These are phyloP conservation scores for Crotalus tigris DNA, from an alignment of 2,113 vertebrate species.

Conservation along the genomic window DNA sequence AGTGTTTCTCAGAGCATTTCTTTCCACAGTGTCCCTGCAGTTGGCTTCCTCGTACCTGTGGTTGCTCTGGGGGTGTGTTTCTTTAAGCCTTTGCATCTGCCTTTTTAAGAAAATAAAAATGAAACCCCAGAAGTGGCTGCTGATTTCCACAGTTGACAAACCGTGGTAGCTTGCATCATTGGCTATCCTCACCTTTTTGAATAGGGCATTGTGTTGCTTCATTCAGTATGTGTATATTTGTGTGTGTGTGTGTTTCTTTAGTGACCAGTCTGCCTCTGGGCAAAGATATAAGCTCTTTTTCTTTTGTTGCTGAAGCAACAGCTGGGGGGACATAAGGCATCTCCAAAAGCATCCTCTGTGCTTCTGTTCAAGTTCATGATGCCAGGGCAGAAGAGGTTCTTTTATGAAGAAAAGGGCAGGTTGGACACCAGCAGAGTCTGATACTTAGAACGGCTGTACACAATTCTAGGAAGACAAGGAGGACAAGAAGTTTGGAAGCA, in stretches of 20 bases:
- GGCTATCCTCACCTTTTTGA: background rate
- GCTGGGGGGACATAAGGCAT: background rate
- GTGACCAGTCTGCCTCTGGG: background rate
- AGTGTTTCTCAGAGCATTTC: background rate
- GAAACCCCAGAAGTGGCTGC: background rate
- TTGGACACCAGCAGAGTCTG: background rate
- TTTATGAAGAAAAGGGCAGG: background rate
- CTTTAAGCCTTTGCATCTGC: background rate
- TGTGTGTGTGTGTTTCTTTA: background rate
- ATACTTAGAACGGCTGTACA: background rate
- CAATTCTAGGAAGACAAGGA: background rate
- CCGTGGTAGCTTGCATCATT: background rate
- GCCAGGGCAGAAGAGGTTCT: background rate
- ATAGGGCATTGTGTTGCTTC: background rate
- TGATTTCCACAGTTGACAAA: background rate
- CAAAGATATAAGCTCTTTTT: background rate
- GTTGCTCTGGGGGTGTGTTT: background rate
- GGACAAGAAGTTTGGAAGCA: background rate
- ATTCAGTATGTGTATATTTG: background rate
- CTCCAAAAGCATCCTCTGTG: background rate
- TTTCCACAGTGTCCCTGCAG: background rate
- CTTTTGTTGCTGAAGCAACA: background rate
- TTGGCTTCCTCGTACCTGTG: background rate
- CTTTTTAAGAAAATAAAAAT: background rate
- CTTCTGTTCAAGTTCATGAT: background rate